Evolutionary conservation across 2,113 vertebrate genomes (phyloP).

Genomic region (Rallus limicola): DNA sequence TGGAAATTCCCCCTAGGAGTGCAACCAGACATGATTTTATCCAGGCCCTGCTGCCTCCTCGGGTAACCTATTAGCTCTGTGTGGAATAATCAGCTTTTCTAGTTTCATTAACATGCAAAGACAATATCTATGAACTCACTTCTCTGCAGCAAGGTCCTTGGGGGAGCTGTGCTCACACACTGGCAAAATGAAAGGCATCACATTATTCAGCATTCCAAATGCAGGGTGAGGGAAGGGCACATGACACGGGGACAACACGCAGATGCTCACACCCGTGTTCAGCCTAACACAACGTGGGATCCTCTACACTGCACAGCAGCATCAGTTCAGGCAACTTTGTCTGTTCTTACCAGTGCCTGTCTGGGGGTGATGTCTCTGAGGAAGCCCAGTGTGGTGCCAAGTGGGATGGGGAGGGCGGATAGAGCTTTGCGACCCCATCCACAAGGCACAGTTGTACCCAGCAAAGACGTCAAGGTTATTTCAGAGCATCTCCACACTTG

Average conservation of each 20-base stretch:
- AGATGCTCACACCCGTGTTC: rapidly evolving
- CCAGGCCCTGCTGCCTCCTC: background rate
- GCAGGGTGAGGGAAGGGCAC: background rate
- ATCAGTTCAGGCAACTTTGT: background rate
- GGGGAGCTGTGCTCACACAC: background rate
- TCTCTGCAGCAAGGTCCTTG: background rate
- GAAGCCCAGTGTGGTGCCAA: background rate
- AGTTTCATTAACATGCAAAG: background rate
- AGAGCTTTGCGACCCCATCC: background rate
- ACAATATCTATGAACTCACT: background rate
- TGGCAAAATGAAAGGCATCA: background rate
- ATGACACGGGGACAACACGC: too few species aligned
- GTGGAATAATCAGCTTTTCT: conserved; percentile 1
- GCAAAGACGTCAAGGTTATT: background rate
- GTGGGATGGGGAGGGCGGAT: background rate
- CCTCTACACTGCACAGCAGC: background rate
- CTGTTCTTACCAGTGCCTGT: background rate
- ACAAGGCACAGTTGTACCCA: rapidly evolving
- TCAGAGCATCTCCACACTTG: background rate
- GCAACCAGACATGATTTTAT: background rate
- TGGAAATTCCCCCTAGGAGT: background rate
- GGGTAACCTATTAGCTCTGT: background rate
- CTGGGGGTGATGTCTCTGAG: rapidly evolving
- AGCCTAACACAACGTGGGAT: rapidly evolving
- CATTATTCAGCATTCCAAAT: background rate